These are phyloP conservation scores for Cistogaster globosa DNA, from an alignment of 2,888 invertebrate genomes.

Conservation along the genomic window DNA sequence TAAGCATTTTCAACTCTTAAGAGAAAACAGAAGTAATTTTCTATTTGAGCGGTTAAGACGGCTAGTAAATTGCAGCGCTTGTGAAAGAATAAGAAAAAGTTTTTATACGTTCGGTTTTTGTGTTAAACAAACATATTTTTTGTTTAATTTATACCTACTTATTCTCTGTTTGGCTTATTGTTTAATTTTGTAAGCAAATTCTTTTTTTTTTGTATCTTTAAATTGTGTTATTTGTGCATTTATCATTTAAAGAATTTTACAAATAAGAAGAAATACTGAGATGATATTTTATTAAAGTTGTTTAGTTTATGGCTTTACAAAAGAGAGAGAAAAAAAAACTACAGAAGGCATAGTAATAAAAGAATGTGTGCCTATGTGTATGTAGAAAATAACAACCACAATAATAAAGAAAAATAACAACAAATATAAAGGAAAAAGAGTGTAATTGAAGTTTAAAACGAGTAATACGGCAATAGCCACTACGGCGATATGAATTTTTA, in stretches of 20 bases:
- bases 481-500: slow-evolving; percentile 34
- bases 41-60: slow-evolving; percentile 58
- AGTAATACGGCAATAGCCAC: slow-evolving; percentile 44
- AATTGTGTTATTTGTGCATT: slow-evolving; percentile 31
- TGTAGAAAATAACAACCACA: slow-evolving; percentile 33
- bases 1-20: slow-evolving; percentile 51
- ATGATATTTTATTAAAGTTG: slow-evolving; percentile 52
- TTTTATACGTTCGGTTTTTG: slow-evolving; percentile 55
- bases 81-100: slow-evolving; percentile 18
- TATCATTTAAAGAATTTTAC: slow-evolving; percentile 34
- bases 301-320: slow-evolving; percentile 34
- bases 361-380: slow-evolving; percentile 42
- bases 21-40: slow-evolving; percentile 67
- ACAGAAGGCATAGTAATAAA: slow-evolving; percentile 57
- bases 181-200: slow-evolving; percentile 37
- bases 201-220: slow-evolving; percentile 11
- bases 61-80: slow-evolving; percentile 43
- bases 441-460: slow-evolving; percentile 56
- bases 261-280: slow-evolving; percentile 38
- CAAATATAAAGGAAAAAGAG: slow-evolving; percentile 31
- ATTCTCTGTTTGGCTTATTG: slow-evolving; percentile 20
- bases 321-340: slow-evolving; percentile 2
- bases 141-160: slow-evolving; percentile 22
- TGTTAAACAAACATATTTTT: slow-evolving; percentile 55
- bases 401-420: slow-evolving; percentile 36